Evolutionary conservation across 1,140 invertebrate species (phyloP).

Genomic region (Brevipalpus yothersi): DNA sequence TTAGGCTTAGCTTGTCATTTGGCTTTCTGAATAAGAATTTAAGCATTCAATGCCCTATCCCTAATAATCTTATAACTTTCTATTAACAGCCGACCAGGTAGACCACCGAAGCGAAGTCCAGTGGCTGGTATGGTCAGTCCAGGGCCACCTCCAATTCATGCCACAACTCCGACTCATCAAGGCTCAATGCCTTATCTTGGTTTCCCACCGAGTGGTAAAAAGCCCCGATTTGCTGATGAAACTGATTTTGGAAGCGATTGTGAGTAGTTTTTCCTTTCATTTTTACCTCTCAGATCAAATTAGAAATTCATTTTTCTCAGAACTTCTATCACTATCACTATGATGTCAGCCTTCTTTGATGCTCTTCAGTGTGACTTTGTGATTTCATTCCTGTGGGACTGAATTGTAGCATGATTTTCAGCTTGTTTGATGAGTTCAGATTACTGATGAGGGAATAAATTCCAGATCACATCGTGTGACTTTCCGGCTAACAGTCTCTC

Average conservation of each 20-base stretch:
- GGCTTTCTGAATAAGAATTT: too few species aligned
- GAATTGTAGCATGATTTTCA: background rate
- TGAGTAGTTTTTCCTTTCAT: constrained; percentile 1
- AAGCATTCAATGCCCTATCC: too few species aligned
- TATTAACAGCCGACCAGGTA: constrained; percentile 4
- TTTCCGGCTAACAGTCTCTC: too few species aligned
- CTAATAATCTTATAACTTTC: too few species aligned
- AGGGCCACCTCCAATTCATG: constrained; percentile 1
- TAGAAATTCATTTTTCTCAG: too few species aligned
- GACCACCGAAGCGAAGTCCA: constrained; percentile 9
- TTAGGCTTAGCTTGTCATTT: too few species aligned
- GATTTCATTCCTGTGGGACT: background rate
- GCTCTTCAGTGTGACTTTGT: too few species aligned
- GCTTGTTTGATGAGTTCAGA: too few species aligned
- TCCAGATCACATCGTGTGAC: too few species aligned
- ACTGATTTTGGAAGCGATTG: constrained; percentile 7
- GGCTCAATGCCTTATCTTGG: constrained; percentile 3
- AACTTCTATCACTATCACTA: too few species aligned
- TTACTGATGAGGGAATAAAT: too few species aligned
- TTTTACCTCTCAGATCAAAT: too few species aligned
- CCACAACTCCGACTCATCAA: background rate
- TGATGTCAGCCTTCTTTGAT: background rate
- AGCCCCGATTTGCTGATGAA: constrained; percentile 9
- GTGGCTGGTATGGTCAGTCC: constrained; percentile 7
- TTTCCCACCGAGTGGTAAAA: constrained; percentile 5